A percentile compares a stretch with the other conserved stretches of the same genome.
These are phyloP conservation scores for Apistogramma diplotaenia DNA, from an alignment of 2,113 vertebrate genomes.

Conservation along the genomic window DNA sequence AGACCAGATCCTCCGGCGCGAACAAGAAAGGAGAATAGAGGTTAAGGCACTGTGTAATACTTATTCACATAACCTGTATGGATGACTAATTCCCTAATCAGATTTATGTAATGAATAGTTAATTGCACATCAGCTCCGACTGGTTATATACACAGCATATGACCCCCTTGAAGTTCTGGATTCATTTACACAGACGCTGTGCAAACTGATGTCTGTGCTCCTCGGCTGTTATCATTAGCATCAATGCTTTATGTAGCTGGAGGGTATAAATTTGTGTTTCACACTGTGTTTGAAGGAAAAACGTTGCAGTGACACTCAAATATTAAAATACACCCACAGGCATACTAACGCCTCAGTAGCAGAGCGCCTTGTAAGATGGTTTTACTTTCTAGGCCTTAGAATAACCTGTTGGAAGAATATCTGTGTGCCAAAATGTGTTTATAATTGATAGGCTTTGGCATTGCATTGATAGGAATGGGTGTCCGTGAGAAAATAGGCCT, in stretches of 20 bases:
- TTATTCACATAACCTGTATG: constrained; percentile 44
- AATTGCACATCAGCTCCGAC: constrained; percentile 58
- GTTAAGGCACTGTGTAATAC: constrained; percentile 40
- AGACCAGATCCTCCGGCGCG: constrained; percentile 28
- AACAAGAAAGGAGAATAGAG: constrained; percentile 25
- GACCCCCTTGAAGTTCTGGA: constrained; percentile 35
- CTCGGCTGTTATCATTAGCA: constrained; percentile 44
- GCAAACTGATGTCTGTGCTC: constrained; percentile 25
- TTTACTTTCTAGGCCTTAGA: constrained; percentile 7
- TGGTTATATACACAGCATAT: constrained; percentile 47
- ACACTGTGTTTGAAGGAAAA: constrained; percentile 48
- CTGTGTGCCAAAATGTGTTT: neutral
- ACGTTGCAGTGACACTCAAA: constrained; percentile 45
- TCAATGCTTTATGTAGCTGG: constrained; percentile 41
- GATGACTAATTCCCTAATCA: constrained; percentile 63
- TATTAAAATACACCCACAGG: constrained; percentile 62
- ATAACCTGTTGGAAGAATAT: constrained; percentile 32
- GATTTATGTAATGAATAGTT: constrained; percentile 67
- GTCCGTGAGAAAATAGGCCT: constrained; percentile 34
- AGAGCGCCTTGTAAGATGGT: neutral
- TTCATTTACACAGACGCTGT: constrained; percentile 26
- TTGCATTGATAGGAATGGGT: constrained; percentile 24
- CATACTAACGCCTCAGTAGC: constrained; percentile 12
- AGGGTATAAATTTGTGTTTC: constrained; percentile 55
- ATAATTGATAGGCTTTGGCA: constrained; percentile 51